These are phyloP conservation scores for Archips xylosteana DNA, from an alignment of 2,888 invertebrate species.

Conservation along the genomic window DNA sequence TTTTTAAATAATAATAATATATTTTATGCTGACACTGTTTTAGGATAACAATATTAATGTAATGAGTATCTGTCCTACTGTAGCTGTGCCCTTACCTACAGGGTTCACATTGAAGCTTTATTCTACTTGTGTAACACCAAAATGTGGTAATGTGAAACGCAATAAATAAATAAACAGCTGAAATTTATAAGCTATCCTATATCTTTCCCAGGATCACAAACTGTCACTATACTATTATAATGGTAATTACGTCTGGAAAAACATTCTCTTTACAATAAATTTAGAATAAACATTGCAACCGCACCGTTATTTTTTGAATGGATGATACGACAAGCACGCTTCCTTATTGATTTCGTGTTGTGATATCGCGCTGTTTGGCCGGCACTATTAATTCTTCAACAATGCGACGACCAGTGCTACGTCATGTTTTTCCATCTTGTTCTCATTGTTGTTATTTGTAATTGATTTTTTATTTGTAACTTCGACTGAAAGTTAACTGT, in stretches of 20 bases:
- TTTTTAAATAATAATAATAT: too few species aligned
- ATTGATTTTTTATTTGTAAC: slow-evolving; percentile 72
- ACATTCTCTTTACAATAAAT: not conserved
- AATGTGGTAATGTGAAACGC: too few species aligned
- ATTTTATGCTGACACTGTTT: too few species aligned
- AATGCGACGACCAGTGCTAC: slow-evolving; percentile 64
- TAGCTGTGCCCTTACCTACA: too few species aligned
- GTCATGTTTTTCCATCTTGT: slow-evolving; percentile 70
- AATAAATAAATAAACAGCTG: too few species aligned
- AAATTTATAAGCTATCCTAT: too few species aligned
- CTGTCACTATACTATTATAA: not conserved
- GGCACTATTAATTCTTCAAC: slow-evolving; percentile 75
- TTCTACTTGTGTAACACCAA: too few species aligned
- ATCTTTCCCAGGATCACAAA: too few species aligned
- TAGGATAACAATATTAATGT: too few species aligned
- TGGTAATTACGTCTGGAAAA: not conserved
- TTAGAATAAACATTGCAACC: slow-evolving; percentile 51
- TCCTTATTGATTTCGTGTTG: slow-evolving; percentile 75
- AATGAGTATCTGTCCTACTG: too few species aligned
- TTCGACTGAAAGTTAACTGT: slow-evolving; percentile 62
- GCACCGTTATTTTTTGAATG: slow-evolving; percentile 72
- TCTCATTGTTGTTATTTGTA: slow-evolving; percentile 71
- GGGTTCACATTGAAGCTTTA: too few species aligned
- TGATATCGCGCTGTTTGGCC: slow-evolving; percentile 72
- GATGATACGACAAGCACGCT: slow-evolving; percentile 63